Evolutionary conservation across 2,888 invertebrate genomes (phyloP).

Genomic region (Drosophila birchii): DNA sequence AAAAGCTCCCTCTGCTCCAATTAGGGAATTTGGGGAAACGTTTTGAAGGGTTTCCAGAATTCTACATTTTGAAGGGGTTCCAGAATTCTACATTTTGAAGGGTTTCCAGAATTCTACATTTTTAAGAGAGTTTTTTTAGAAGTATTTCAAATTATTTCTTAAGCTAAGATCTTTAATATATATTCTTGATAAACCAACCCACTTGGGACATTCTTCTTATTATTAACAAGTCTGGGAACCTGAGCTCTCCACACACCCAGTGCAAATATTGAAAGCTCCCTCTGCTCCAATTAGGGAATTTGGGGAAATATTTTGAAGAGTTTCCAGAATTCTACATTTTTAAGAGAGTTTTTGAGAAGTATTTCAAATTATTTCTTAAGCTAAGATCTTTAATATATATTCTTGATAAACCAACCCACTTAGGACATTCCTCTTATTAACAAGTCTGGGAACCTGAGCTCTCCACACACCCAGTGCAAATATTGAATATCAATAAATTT

Average conservation of each 20-base stretch:
- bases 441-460: not conserved
- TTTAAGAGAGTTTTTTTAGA: not conserved
- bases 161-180: no score
- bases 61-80: no score
- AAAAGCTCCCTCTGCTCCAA: not conserved
- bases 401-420: not conserved
- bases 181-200: not conserved
- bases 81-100: not conserved
- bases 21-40: not conserved
- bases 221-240: slow-evolving; percentile 2
- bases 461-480: slow-evolving; percentile 8
- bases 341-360: not conserved
- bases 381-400: not conserved
- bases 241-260: slow-evolving; percentile 5
- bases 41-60: not conserved
- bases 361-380: not conserved
- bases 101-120: no score
- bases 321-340: no score
- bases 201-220: not conserved
- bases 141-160: not conserved
- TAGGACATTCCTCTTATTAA: not conserved
- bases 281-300: no score
- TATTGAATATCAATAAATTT: slow-evolving; percentile 4
- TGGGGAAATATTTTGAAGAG: no score
- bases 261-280: slow-evolving; percentile 3